Base-by-base conservation (phyloP, 2,888 invertebrate species). In the Deilephila porcellus region DNA sequence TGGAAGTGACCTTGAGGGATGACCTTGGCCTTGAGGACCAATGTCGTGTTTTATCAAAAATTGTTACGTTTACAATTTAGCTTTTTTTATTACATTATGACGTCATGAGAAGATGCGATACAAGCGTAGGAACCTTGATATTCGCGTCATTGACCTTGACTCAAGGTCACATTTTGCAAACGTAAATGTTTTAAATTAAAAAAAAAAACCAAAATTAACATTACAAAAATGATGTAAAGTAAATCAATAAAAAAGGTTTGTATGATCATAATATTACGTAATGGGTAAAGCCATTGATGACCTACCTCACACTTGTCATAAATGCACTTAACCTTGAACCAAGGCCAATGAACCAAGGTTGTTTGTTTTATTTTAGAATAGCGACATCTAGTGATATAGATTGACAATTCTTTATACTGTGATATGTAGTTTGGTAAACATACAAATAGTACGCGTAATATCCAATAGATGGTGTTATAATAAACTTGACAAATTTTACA, bases 271-370 rank as follows among this genome's bases (percentile, higher is more conserved):
- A 17, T 67, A 52, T 52, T 25, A 52, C 25, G 25, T 45, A 14
- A 67, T 25, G 56, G 5, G 5, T 45, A 11, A 67, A 25, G 3
- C 37, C 63, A 67, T 62, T 17, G 45, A 25, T 4, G 52, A 67
- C 52, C 67, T 67, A 6, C 67, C 67, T 25, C 64, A 64, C 37
- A 19, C 6, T 20, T 60, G 29, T 25, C 1, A 25, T 14, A 45
- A 45, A 2, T 67, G 67, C 6, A 52, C 45, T 52, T 63, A 32
- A 64, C 76, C 74, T 78, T 75, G 75, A 63, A 20, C 45, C 56
- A 74, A 76, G 73, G 73, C 62, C 73, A 67, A 56, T 19, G 3
- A 8, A 11, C 20, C 53, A 63, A 64, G n/a, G 45, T 64, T 20
- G 14, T 3, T 37, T 8, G 25, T 52, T 14, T 56, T 45, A 3